phyloP scores from a whole-genome alignment of 53 echinoderm and acorn worm species.

The Echinarachnius parma region DNA sequence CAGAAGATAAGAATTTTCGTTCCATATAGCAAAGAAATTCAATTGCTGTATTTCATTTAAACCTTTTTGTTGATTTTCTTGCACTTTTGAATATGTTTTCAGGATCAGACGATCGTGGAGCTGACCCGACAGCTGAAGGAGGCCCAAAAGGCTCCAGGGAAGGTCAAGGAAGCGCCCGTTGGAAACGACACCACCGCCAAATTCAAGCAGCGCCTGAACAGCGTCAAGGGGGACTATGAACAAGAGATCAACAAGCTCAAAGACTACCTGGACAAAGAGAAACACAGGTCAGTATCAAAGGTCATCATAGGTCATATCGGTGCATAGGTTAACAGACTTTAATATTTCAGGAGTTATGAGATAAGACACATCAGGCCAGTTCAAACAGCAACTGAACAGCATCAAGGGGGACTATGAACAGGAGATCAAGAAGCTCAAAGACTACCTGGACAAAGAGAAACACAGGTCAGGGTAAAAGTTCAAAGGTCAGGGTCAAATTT shows the following conservation, averaged over 20 bases:
- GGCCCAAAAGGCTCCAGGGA: slow-evolving; percentile 11
- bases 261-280: slow-evolving; percentile 67
- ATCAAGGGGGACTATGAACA: slow-evolving; percentile 72
- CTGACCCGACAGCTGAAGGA: slow-evolving; percentile 56
- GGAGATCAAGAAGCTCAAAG: slow-evolving; percentile 77
- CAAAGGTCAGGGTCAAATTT: slow-evolving; percentile 22
- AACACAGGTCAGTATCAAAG: slow-evolving; percentile 81
- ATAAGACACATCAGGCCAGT: slow-evolving; percentile 51
- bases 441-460: slow-evolving; percentile 71
- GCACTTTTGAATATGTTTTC: background rate
- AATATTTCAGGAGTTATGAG: background rate
- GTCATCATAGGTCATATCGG: too few relatives aligned
- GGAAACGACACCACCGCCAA: slow-evolving; percentile 48
- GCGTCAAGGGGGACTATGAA: slow-evolving; percentile 68
- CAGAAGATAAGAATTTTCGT: too few relatives aligned
- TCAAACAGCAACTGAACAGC: slow-evolving; percentile 61
- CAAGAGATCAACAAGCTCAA: slow-evolving; percentile 60
- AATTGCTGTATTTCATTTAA: too few relatives aligned
- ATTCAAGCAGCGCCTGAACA: slow-evolving; percentile 51
- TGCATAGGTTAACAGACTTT: background rate
- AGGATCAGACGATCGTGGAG: slow-evolving; percentile 73
- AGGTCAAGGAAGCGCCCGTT: slow-evolving; percentile 53
- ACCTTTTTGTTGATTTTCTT: background rate
- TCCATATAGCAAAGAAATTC: too few relatives aligned
- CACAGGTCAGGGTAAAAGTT: slow-evolving; percentile 11